Evolutionary conservation across 1,140 invertebrate genomes (phyloP), one percentile per base, ranked within the genome.

Genomic region (Elymnias hypermnestra): DNA sequence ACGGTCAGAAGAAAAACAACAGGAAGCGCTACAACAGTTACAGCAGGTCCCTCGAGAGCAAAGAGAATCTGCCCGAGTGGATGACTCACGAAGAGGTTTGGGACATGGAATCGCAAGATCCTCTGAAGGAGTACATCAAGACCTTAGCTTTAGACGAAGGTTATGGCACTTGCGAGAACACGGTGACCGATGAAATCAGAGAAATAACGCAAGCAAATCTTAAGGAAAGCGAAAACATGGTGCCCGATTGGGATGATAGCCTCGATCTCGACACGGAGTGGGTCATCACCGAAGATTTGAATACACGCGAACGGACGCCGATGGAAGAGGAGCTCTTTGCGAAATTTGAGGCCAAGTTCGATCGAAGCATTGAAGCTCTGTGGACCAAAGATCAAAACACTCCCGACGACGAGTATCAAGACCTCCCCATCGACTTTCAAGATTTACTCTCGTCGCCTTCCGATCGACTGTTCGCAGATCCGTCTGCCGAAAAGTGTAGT

Each of bases 311-410:
- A 3, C 61, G 63, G 15, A 71, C 73, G 36, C 79, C 79, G 7
- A 64, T 69, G 44, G 89, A 91, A 61, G 85, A 87, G 46, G 79
- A 89, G 43, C 76, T 88, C 42, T 88, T 91, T 52, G 90, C 89
- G 3, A 88, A 90, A 55, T 87, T 91, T 44, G 87, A 91, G 60
- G 91, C 90, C 5, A 92, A 91, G 63, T 91, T 91, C 67, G 88
- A 91, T 68, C 82, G 88, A 26, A 90, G 87, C 61, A 82, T 91
- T n/a, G 89, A 91, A 63, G 89, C 90, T 15, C 67, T 92, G 22
- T 92, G 90, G 91, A 67, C 74, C 5, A 83, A 74, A 18, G 76
- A 84, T 17, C 74, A 79, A 46, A 83, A 79, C 44, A 83, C 82
- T 8, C 78, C 85, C 1, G 75, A 87, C 23, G 87, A 88, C 37